Evolutionary conservation across 2,113 vertebrate genomes (phyloP).

Genomic region (Leptobrachium leishanense): DNA sequence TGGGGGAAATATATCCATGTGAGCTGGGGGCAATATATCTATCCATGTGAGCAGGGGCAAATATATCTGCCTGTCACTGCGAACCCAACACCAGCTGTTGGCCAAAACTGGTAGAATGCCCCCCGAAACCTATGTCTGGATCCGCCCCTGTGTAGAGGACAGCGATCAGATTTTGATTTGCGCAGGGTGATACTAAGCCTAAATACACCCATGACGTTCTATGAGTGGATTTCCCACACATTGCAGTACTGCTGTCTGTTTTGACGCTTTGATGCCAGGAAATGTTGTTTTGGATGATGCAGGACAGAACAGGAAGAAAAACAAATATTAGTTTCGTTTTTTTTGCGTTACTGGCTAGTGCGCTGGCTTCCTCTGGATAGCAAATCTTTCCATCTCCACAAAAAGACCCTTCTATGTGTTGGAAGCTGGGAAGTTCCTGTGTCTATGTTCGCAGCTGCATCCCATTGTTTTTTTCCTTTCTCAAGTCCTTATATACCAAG

Average conservation of each 20-base stretch:
- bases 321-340: constrained; percentile 60
- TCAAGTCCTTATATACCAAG: constrained; percentile 19
- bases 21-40: no score
- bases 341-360: constrained; percentile 52
- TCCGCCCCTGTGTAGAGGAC: no score
- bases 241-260: neutral
- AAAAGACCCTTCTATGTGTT: constrained; percentile 3
- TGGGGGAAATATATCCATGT: no score
- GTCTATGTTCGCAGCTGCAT: constrained; percentile 55
- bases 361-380: constrained; percentile 53
- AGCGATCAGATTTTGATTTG: no score
- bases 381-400: constrained; percentile 50
- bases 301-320: constrained; percentile 56
- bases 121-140: no score
- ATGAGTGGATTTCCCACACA: no score
- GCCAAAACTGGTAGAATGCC: no score
- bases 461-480: constrained; percentile 48
- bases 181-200: no score
- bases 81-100: no score
- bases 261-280: constrained; percentile 52
- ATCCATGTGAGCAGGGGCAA: no score
- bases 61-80: no score
- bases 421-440: constrained; percentile 42
- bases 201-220: no score
- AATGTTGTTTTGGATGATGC: constrained; percentile 54